Evolutionary conservation across 2,113 vertebrate species (phyloP).

Genomic region (Diadophis punctatus): DNA sequence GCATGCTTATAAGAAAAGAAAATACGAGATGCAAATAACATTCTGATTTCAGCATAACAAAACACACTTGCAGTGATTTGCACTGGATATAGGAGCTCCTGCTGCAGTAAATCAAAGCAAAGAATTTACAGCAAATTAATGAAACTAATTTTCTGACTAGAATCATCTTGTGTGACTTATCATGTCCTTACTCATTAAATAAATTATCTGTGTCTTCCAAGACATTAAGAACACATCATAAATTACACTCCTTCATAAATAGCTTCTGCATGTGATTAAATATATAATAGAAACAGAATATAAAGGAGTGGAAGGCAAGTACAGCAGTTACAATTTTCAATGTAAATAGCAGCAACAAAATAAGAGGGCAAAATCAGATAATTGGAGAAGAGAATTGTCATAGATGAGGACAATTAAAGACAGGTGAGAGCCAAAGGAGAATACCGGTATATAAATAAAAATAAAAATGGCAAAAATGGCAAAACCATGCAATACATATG

Average conservation of each 20-base stretch:
- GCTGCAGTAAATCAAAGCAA: slow-evolving; percentile 63
- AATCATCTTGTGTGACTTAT: slow-evolving; percentile 71
- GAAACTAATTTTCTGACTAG: slow-evolving; percentile 74
- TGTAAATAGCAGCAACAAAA: background rate
- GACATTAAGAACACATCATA: slow-evolving; percentile 69
- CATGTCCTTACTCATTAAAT: slow-evolving; percentile 74
- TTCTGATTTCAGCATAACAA: background rate
- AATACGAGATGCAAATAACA: background rate
- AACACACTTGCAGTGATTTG: slow-evolving; percentile 34
- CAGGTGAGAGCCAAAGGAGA: background rate
- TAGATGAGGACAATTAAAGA: background rate
- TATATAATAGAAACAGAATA: slow-evolving; percentile 29
- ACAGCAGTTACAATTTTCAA: background rate
- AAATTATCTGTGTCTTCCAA: slow-evolving; percentile 74
- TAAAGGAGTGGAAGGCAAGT: slow-evolving; percentile 11
- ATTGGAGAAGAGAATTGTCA: background rate
- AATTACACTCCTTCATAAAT: slow-evolving; percentile 73
- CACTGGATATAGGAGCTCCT: slow-evolving; percentile 39
- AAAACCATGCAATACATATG: slow-evolving; percentile 3
- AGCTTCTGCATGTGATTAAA: slow-evolving; percentile 62
- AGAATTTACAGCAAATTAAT: slow-evolving; percentile 70
- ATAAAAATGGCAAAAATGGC: background rate
- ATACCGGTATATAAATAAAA: background rate
- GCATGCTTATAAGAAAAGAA: background rate
- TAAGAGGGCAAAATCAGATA: background rate